phyloP scores from a whole-genome alignment of 2,888 invertebrate species.

The Hypercompe scribonia region DNA sequence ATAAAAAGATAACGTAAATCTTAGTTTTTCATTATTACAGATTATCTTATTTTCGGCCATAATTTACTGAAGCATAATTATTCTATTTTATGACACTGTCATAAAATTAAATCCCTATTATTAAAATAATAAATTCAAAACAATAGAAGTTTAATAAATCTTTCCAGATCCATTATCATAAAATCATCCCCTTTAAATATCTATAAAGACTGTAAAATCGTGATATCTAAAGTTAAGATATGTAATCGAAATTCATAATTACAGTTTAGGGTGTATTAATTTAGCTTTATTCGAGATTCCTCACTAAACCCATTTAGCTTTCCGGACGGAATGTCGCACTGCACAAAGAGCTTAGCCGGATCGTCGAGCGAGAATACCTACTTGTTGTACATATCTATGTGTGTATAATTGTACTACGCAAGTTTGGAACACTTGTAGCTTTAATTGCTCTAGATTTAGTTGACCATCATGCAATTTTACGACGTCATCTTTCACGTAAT shows the following conservation, averaged over 20 bases:
- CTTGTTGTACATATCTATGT: background rate
- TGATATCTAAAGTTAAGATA: background rate
- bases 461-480: conserved; percentile 18
- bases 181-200: background rate
- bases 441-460: conserved; percentile 43
- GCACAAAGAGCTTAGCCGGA: conserved; percentile 9
- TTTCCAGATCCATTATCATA: background rate
- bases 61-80: background rate
- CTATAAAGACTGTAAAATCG: background rate
- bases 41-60: background rate
- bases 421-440: conserved; percentile 39
- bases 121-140: background rate
- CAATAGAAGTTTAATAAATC: background rate
- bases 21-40: background rate
- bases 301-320: conserved; percentile 38
- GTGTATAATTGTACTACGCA: conserved; percentile 28
- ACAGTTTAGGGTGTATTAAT: conserved; percentile 31
- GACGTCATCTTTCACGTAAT: background rate
- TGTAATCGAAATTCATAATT: background rate
- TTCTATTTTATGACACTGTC: background rate
- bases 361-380: background rate
- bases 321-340: conserved; percentile 13
- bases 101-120: no score
- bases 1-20: background rate
- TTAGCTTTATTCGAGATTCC: conserved; percentile 30